Percentiles rank a stretch among this genome's conserved stretches.
These are phyloP conservation scores for Babylonia areolata DNA, from an alignment of 1,140 invertebrate species.

Conservation along the genomic window DNA sequence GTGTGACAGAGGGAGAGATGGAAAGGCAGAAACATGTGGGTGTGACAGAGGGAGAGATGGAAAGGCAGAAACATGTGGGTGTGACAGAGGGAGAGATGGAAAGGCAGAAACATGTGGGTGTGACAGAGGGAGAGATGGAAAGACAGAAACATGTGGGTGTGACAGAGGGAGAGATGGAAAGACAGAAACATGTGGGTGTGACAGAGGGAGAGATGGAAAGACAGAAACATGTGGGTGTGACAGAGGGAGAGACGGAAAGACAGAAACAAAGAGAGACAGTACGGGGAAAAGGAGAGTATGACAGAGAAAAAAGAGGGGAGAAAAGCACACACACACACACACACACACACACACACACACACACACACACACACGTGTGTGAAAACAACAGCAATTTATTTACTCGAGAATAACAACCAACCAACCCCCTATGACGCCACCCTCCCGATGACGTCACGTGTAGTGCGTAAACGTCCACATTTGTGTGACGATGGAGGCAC, in stretches of 20 bases:
- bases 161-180: no score
- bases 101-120: no score
- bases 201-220: conserved; percentile 91
- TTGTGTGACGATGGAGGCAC: conserved; percentile 17
- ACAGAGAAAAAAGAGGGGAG: background rate
- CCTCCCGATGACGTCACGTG: background rate
- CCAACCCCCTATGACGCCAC: background rate
- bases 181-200: no score
- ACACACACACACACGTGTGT: background rate
- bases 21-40: conserved; percentile 2
- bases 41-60: conserved; percentile 74
- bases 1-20: background rate
- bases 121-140: no score
- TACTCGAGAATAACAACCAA: background rate
- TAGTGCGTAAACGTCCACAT: conserved; percentile 26
- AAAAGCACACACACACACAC: no score
- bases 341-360: no score
- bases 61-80: no score
- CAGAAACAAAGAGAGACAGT: no score
- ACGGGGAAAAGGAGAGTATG: conserved; percentile 24
- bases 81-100: no score
- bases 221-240: conserved; percentile 63
- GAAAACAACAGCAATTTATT: no score
- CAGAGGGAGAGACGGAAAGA: no score
- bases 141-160: no score